A percentile compares a stretch with the other conserved stretches of the same genome.
phyloP scores from a whole-genome alignment of 2,113 vertebrate genomes.

The Proteles cristata region DNA sequence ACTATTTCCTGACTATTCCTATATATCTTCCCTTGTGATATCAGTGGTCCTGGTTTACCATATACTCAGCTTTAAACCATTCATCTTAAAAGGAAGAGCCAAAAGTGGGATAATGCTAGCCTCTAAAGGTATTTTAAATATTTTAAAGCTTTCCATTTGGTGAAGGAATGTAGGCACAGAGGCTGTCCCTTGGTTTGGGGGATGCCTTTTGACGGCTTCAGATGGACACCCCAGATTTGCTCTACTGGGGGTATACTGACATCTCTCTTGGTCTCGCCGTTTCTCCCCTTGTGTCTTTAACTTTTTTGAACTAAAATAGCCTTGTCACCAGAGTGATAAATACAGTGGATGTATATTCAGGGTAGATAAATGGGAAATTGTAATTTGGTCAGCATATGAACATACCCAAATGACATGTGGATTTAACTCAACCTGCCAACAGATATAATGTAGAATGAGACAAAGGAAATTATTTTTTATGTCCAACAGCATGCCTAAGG shows the following conservation, averaged over 20 bases:
- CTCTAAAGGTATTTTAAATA: background rate
- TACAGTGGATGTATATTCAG: background rate
- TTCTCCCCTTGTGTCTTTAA: background rate
- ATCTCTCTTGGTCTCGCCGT: background rate
- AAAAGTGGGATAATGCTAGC: background rate
- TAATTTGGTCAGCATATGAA: background rate
- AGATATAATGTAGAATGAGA: background rate
- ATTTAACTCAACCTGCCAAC: background rate
- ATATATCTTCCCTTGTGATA: background rate
- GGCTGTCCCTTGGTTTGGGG: background rate
- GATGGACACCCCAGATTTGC: background rate
- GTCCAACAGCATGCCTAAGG: background rate
- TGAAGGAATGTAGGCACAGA: background rate
- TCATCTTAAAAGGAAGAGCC: background rate
- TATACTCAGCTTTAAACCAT: background rate
- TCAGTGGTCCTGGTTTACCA: background rate
- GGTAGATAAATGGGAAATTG: background rate
- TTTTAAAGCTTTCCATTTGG: background rate
- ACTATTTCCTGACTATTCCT: background rate
- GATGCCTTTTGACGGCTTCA: background rate
- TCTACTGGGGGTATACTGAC: background rate
- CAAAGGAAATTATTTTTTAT: conserved; percentile 17
- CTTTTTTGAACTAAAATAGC: background rate
- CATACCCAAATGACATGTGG: background rate
- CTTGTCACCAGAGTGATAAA: background rate